Evolutionary conservation across 2,113 vertebrate genomes (phyloP).

Genomic region (Sigmodon hispidus): DNA sequence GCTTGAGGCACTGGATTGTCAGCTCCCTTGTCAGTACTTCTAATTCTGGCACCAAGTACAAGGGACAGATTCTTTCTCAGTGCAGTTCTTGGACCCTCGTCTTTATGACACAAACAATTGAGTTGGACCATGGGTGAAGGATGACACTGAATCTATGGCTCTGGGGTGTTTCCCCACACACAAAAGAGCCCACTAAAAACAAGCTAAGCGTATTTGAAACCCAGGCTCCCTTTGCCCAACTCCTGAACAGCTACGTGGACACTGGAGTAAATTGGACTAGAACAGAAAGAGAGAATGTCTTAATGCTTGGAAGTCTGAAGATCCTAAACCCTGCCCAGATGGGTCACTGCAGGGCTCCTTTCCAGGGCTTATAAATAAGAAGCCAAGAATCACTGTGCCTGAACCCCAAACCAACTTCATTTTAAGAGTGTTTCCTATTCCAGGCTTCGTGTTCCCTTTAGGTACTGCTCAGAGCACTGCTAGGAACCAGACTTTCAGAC

Average conservation of each 20-base stretch:
- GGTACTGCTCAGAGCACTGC: rapidly evolving
- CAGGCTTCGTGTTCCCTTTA: neutral
- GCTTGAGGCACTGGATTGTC: neutral
- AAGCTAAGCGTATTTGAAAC: neutral
- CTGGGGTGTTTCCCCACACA: neutral
- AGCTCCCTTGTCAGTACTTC: neutral
- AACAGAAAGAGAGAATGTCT: neutral
- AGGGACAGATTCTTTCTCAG: neutral
- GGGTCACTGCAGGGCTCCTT: too few species aligned
- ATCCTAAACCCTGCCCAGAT: neutral
- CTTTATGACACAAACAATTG: rapidly evolving
- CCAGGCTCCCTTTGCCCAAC: neutral
- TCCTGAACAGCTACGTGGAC: neutral
- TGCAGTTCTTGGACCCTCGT: neutral
- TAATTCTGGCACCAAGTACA: neutral
- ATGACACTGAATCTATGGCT: neutral
- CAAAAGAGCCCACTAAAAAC: neutral
- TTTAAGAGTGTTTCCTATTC: neutral
- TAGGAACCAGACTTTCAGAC: neutral
- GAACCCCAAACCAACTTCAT: neutral
- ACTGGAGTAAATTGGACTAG: rapidly evolving
- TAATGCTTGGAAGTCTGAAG: neutral
- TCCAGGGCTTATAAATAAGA: neutral
- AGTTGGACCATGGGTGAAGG: neutral
- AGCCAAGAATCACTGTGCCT: neutral